These are phyloP conservation scores for Drosophila parabipectinata DNA, from an alignment of 1,140 invertebrate genomes.

Conservation along the genomic window DNA sequence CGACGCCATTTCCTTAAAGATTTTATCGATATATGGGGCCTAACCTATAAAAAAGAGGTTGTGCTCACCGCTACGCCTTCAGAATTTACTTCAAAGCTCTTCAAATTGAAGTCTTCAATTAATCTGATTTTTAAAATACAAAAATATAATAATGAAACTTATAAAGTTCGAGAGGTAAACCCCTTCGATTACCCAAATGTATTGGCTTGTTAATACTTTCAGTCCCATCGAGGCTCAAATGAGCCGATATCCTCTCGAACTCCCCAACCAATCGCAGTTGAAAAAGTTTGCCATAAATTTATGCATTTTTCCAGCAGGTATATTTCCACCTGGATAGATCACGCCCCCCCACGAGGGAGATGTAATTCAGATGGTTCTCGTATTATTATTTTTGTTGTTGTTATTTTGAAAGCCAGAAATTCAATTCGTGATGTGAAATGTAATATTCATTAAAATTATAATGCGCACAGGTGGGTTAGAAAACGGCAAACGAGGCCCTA, in stretches of 20 bases:
- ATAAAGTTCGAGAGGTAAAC: neutral
- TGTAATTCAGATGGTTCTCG: conserved; percentile 6
- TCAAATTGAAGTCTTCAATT: too few relatives aligned
- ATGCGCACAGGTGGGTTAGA: conserved; percentile 33
- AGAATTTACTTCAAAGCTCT: too few relatives aligned
- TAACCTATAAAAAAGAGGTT: too few relatives aligned
- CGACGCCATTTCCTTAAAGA: too few relatives aligned
- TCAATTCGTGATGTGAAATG: conserved; percentile 56
- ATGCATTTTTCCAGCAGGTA: too few relatives aligned
- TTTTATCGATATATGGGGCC: too few relatives aligned
- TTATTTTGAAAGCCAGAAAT: conserved; percentile 24
- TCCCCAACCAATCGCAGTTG: conserved; percentile 24
- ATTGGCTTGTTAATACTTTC: neutral
- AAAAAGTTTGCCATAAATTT: conserved; percentile 15
- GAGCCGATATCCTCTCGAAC: conserved; percentile 18
- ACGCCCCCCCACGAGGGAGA: conserved; percentile 5
- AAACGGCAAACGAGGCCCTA: conserved; percentile 3
- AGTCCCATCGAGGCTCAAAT: conserved; percentile 5
- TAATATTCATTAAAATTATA: conserved; percentile 72
- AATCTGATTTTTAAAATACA: too few relatives aligned
- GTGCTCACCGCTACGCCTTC: too few relatives aligned
- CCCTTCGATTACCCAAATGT: neutral
- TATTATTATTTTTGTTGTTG: neutral
- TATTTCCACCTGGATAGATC: conserved; percentile 38
- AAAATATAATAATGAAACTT: too few relatives aligned